These are phyloP conservation scores for Eristalis pertinax DNA, from an alignment of 2,888 invertebrate genomes.

Conservation along the genomic window DNA sequence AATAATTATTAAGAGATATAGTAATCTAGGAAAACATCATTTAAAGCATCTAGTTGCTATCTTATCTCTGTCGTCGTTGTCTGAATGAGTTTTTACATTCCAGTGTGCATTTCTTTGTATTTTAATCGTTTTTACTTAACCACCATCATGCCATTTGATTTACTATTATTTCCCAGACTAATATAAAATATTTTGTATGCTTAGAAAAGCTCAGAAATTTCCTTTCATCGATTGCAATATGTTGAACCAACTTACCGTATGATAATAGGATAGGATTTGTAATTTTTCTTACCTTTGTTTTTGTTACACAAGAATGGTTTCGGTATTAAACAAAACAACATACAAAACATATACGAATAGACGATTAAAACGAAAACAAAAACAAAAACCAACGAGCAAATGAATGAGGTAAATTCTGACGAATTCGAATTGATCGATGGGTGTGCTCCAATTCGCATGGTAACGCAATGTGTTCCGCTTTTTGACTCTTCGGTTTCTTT, in stretches of 20 bases:
- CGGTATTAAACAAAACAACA: not conserved
- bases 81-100: slow-evolving; percentile 55
- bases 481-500: not conserved
- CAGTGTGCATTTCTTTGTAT: slow-evolving; percentile 41
- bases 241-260: not conserved
- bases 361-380: not conserved
- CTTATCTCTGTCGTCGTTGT: slow-evolving; percentile 45
- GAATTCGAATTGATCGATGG: not conserved
- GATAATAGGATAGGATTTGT: not conserved
- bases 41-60: slow-evolving; percentile 43
- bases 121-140: slow-evolving; percentile 42
- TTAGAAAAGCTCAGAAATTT: slow-evolving; percentile 22
- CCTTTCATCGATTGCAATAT: not conserved
- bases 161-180: slow-evolving; percentile 3
- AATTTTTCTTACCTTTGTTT: not conserved
- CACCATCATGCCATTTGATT: slow-evolving; percentile 71
- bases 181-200: not conserved
- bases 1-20: slow-evolving; percentile 32
- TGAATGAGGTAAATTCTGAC: not conserved
- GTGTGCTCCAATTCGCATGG: slow-evolving; percentile 23
- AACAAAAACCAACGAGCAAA: not conserved
- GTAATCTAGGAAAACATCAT: slow-evolving; percentile 18
- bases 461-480: slow-evolving; percentile 1
- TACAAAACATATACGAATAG: not conserved
- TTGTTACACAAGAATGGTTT: not conserved